Evolutionary conservation across 2,113 vertebrate genomes (phyloP), one percentile per base, ranked within the genome.

Genomic region (Notarius lentiginosus): DNA sequence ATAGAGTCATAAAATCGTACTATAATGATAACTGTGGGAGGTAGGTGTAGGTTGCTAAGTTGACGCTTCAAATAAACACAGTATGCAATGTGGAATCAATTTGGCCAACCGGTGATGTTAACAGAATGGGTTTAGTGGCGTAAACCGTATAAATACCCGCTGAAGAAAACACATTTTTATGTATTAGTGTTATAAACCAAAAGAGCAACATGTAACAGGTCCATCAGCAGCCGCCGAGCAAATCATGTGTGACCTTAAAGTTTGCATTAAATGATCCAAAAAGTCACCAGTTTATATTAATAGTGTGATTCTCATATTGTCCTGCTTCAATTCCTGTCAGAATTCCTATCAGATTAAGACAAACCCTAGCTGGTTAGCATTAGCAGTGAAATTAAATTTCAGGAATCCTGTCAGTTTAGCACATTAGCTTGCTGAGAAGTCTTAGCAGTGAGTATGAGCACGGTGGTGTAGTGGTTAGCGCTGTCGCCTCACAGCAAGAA

Each of bases 31-130:
- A 66, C 66, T 77, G 73, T 79, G 88, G 85, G 88, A 80, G 88
- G 85, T 86, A 75, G 85, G 56, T 87, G 58, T 61, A 66, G 88
- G 85, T 89, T 89, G 82, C 88, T 87, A 84, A 79, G 85, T 55
- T 86, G 66, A 87, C 11, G 76, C 47, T 84, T 80, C 84, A 86
- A 76, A 79, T 79, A 73, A 89, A 77, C 80, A 83, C 79, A 86
- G 27, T 56, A 63, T 60, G 51, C 84, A 89, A 86, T 83, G 86
- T 86, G 88, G 81, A 70, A 80, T 27, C 56, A 80, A 63, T 89
- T 89, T 89, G 58, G 80, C 63, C 82, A 51, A 86, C 22, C 63
- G 11, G 24, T 65, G 81, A 79, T 86, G 65, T 73, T 73, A 81
- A 84, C n/a, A 70, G 82, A 79, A 79, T 73, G 73, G 88, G 56